Evolutionary conservation across 2,888 invertebrate genomes (phyloP).

Genomic region (Volucella zonaria): DNA sequence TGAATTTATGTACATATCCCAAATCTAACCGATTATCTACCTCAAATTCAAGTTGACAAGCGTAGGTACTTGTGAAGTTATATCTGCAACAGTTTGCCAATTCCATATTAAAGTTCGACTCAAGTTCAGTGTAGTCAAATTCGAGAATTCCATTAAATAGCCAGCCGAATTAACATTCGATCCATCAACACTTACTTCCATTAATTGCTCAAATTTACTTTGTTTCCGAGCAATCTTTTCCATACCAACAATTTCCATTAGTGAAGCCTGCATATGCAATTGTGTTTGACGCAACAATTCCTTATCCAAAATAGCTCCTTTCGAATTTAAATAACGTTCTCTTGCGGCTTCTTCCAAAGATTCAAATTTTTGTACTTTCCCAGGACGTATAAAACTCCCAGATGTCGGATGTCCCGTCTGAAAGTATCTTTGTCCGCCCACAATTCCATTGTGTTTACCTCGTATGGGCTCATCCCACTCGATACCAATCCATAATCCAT

Average conservation of each 20-base stretch:
- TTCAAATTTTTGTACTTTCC: conserved; percentile 89
- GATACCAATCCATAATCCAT: conserved; percentile 94
- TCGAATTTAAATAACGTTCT: conserved; percentile 84
- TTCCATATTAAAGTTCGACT: conserved; percentile 82
- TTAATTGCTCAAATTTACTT: conserved; percentile 81
- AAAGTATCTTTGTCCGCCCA: conserved; percentile 93
- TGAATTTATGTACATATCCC: neutral
- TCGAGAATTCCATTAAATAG: conserved; percentile 84
- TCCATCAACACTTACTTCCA: conserved; percentile 80
- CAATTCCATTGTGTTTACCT: conserved; percentile 96
- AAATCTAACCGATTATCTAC: conserved; percentile 69
- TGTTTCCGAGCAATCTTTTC: conserved; percentile 89
- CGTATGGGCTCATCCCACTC: conserved; percentile 96
- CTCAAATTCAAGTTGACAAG: conserved; percentile 80
- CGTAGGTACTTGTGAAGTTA: conserved; percentile 80
- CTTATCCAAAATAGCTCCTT: conserved; percentile 85
- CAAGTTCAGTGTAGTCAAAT: conserved; percentile 79
- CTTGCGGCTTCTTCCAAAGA: conserved; percentile 90
- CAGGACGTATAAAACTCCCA: conserved; percentile 94
- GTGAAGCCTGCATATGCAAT: conserved; percentile 90
- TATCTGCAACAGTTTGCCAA: conserved; percentile 81
- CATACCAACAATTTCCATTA: conserved; percentile 95
- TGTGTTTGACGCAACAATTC: conserved; percentile 86
- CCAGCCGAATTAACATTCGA: conserved; percentile 86
- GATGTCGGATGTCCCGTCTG: conserved; percentile 89